A percentile compares a stretch with the other conserved stretches of the same genome.
These are phyloP conservation scores for Microctonus brassicae DNA, from an alignment of 2,888 invertebrate species.

Conservation along the genomic window DNA sequence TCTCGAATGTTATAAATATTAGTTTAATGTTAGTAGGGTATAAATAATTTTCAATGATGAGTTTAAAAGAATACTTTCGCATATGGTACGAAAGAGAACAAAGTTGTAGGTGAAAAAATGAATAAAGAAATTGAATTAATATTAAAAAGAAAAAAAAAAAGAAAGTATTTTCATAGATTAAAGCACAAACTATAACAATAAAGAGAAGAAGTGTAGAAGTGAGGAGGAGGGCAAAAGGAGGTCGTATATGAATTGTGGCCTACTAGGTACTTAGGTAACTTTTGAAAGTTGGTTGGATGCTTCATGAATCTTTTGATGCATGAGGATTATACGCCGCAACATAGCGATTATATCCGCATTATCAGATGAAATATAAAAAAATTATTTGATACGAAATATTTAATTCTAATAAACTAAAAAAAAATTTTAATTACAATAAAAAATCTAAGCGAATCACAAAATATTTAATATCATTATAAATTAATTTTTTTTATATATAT, in stretches of 20 bases:
- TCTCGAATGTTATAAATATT: no score
- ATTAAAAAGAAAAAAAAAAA: neutral
- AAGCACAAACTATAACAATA: neutral
- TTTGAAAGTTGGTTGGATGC: slow-evolving; percentile 43
- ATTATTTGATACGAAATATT: no score
- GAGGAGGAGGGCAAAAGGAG: neutral
- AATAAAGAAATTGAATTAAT: neutral
- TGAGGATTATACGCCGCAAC: slow-evolving; percentile 26
- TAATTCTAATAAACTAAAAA: neutral
- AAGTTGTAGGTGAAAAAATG: slow-evolving; percentile 3
- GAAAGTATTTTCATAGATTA: neutral
- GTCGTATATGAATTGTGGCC: slow-evolving; percentile 24
- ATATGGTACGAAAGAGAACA: neutral
- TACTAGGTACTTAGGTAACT: slow-evolving; percentile 44
- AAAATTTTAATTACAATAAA: neutral
- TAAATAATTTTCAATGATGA: no score
- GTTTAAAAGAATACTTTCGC: no score
- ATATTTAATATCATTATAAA: neutral
- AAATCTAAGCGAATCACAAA: no score
- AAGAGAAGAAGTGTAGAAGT: neutral
- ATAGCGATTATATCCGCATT: slow-evolving; percentile 46
- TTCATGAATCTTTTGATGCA: slow-evolving; percentile 46
- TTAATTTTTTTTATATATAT: no score
- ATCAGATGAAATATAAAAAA: neutral
- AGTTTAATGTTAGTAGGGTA: no score